Conservation (phyloP, 2,797 vertebrate genomes). For the Petrocephalus schoutedeni region DNA sequence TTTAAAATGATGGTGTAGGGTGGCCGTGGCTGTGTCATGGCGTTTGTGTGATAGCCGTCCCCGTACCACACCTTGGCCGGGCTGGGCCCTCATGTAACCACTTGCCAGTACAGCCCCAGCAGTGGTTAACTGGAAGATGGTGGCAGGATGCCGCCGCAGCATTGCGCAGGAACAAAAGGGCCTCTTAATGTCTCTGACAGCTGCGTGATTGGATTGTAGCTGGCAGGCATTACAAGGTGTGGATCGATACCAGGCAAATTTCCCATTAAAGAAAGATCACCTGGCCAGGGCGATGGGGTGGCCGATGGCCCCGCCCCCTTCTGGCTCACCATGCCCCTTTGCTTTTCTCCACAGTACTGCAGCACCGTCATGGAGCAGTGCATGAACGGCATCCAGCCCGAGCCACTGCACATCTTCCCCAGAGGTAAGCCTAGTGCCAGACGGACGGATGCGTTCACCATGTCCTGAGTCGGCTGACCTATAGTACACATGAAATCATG, state of each 20-base stretch:
- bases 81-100: not conserved
- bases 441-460: constrained; percentile 37
- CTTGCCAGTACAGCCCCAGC: constrained; percentile 36
- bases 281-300: constrained; percentile 81
- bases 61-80: no score
- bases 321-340: constrained; percentile 42
- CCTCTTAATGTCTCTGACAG: constrained; percentile 84
- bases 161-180: constrained; percentile 64
- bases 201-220: constrained; percentile 87
- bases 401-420: constrained; percentile 96
- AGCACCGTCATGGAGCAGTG: constrained; percentile 91
- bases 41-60: no score
- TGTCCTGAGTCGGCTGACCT: not conserved
- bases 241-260: constrained; percentile 98
- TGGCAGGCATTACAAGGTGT: constrained; percentile 83
- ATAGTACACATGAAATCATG: constrained; percentile 29
- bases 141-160: constrained; percentile 61
- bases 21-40: no score
- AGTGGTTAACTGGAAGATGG: constrained; percentile 69
- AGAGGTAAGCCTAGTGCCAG: constrained; percentile 71
- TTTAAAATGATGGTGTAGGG: no score
- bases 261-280: constrained; percentile 95
- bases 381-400: constrained; percentile 85
- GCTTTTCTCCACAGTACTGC: constrained; percentile 75
- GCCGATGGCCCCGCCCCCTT: constrained; percentile 78